Percentiles rank a stretch among this genome's conserved stretches.
phyloP scores from a whole-genome alignment of 2,797 vertebrate genomes.

The Alca torda region DNA sequence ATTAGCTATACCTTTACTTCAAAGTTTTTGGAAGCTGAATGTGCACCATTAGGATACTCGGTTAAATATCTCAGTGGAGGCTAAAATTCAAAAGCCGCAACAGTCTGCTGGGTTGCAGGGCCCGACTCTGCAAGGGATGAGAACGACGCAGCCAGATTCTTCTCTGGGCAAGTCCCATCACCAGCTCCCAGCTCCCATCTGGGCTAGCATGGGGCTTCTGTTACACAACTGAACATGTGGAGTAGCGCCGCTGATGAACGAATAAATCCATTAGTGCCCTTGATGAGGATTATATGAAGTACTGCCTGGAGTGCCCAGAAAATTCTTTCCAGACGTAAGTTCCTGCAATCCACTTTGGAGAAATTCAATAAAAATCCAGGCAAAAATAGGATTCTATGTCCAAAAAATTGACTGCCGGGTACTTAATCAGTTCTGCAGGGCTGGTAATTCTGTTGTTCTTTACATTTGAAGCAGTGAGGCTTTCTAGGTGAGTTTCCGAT shows the following conservation, averaged over 20 bases:
- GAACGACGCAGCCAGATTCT: neutral
- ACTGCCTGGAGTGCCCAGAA: neutral
- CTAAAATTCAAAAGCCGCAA: neutral
- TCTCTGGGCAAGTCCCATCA: neutral
- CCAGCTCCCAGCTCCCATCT: neutral
- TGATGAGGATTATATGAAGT: constrained; percentile 31
- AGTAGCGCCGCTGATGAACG: neutral
- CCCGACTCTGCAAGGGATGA: neutral
- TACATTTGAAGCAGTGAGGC: neutral
- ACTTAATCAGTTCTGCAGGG: neutral
- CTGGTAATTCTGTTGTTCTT: neutral
- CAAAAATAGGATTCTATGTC: neutral
- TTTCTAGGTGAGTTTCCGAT: neutral
- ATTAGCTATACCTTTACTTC: neutral
- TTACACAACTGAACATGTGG: neutral
- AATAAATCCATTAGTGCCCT: neutral
- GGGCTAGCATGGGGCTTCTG: neutral
- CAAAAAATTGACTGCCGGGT: neutral
- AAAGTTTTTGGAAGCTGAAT: neutral
- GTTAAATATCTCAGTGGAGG: neutral
- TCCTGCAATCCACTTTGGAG: neutral
- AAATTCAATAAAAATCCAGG: constrained; percentile 6
- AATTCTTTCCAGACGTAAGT: neutral
- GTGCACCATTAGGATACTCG: neutral
- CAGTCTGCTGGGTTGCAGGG: neutral